phyloP scores from a whole-genome alignment of 2,797 vertebrate species.

The Selene dorsalis region DNA sequence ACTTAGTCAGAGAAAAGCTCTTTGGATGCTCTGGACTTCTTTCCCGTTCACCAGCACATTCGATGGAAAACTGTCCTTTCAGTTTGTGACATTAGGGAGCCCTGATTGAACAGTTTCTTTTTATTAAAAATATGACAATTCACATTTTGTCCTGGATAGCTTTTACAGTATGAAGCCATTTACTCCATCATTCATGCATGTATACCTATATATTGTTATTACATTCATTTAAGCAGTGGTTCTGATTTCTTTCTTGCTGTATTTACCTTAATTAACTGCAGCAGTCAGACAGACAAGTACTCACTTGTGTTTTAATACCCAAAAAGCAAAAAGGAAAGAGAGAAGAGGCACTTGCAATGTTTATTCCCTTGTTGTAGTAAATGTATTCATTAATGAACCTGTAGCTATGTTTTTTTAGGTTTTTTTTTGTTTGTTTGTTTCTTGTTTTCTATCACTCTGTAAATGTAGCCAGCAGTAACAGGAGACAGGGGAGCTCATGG shows the following conservation, averaged over 20 bases:
- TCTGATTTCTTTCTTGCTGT: slow-evolving; percentile 13
- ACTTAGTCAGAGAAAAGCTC: slow-evolving; percentile 34
- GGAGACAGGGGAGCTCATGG: slow-evolving; percentile 45
- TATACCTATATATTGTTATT: slow-evolving; percentile 22
- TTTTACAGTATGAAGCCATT: not conserved
- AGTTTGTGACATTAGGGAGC: slow-evolving; percentile 42
- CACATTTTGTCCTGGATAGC: slow-evolving; percentile 5
- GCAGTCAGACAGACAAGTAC: slow-evolving; percentile 14
- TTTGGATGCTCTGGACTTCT: slow-evolving; percentile 29
- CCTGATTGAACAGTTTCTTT: slow-evolving; percentile 58
- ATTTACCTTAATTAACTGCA: slow-evolving; percentile 16
- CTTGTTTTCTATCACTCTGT: not conserved
- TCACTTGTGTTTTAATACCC: not conserved
- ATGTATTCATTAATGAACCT: slow-evolving; percentile 16
- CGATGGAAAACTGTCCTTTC: slow-evolving; percentile 55
- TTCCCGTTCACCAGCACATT: slow-evolving; percentile 59
- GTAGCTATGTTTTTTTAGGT: slow-evolving; percentile 21
- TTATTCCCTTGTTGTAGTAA: slow-evolving; percentile 16
- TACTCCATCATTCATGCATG: slow-evolving; percentile 1
- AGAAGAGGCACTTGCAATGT: slow-evolving; percentile 12
- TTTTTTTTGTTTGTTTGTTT: slow-evolving; percentile 12
- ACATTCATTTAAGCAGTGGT: slow-evolving; percentile 15
- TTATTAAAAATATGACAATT: slow-evolving; percentile 25
- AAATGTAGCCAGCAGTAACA: slow-evolving; percentile 44
- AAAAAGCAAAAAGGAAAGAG: slow-evolving; percentile 14